Evolutionary conservation across 2,888 invertebrate genomes (phyloP).

Genomic region (Alcis repandata): DNA sequence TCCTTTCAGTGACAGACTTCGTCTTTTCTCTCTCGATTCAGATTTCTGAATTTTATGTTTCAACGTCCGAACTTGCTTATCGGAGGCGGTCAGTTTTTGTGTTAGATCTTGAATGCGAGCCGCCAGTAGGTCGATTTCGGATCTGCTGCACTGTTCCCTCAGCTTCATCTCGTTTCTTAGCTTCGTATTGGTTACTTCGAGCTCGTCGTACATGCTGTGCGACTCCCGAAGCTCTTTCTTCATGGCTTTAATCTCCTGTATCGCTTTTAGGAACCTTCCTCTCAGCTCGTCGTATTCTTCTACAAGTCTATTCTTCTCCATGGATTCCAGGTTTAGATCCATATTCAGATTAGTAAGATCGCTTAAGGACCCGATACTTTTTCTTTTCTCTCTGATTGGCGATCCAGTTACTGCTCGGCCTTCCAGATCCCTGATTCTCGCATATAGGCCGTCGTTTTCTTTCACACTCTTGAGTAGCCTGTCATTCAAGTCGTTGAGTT

Average conservation of each 20-base stretch:
- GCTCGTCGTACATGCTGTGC: slow-evolving; percentile 92
- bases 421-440: slow-evolving; percentile 91
- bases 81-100: slow-evolving; percentile 92
- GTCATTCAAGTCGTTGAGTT: slow-evolving; percentile 89
- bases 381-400: slow-evolving; percentile 86
- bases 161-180: slow-evolving; percentile 90
- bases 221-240: slow-evolving; percentile 93
- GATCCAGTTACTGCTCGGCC: slow-evolving; percentile 83
- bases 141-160: slow-evolving; percentile 88
- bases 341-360: slow-evolving; percentile 93
- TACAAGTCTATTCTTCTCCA: slow-evolving; percentile 92
- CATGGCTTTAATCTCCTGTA: slow-evolving; percentile 93
- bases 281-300: slow-evolving; percentile 93
- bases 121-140: slow-evolving; percentile 93
- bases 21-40: slow-evolving; percentile 92
- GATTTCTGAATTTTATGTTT: slow-evolving; percentile 93
- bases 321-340: slow-evolving; percentile 90
- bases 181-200: slow-evolving; percentile 92
- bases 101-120: slow-evolving; percentile 94
- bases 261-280: slow-evolving; percentile 92
- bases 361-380: slow-evolving; percentile 92
- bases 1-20: slow-evolving; percentile 94
- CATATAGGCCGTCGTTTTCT: slow-evolving; percentile 92
- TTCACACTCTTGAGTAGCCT: slow-evolving; percentile 90
- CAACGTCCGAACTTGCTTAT: slow-evolving; percentile 92